Conservation (phyloP, 2,113 vertebrate species). For the Phylloscopus whistleri region DNA sequence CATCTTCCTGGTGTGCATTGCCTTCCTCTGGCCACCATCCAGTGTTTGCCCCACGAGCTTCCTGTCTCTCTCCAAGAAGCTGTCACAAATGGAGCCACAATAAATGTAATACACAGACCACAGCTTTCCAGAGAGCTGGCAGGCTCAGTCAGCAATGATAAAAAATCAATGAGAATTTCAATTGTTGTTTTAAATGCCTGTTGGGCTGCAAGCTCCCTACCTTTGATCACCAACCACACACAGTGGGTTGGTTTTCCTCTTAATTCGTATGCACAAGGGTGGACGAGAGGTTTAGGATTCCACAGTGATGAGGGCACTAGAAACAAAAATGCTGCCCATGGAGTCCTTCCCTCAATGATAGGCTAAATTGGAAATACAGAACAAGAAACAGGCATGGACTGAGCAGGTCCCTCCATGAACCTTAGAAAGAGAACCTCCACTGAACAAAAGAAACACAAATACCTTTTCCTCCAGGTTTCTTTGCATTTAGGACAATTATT, state of each 20-base stretch:
- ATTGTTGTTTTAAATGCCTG: slow-evolving; percentile 24
- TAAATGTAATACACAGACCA: slow-evolving; percentile 27
- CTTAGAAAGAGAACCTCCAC: neutral
- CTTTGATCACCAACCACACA: slow-evolving; percentile 8
- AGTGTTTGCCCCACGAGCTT: slow-evolving; percentile 29
- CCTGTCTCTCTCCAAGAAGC: slow-evolving; percentile 47
- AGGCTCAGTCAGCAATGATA: slow-evolving; percentile 27
- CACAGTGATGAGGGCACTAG: neutral
- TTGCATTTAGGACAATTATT: neutral
- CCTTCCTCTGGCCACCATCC: slow-evolving; percentile 46
- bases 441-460: neutral
- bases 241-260: neutral
- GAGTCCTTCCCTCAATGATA: neutral
- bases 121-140: slow-evolving; percentile 40
- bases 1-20: neutral
- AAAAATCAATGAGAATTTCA: slow-evolving; percentile 43
- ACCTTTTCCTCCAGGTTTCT: neutral
- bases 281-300: neutral
- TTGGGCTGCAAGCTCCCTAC: neutral
- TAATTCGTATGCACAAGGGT: neutral
- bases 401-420: neutral
- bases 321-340: neutral
- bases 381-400: neutral
- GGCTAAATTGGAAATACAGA: neutral
- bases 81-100: slow-evolving; percentile 53